These are phyloP conservation scores for Taurulus bubalis DNA, from an alignment of 2,113 vertebrate genomes.

Conservation along the genomic window DNA sequence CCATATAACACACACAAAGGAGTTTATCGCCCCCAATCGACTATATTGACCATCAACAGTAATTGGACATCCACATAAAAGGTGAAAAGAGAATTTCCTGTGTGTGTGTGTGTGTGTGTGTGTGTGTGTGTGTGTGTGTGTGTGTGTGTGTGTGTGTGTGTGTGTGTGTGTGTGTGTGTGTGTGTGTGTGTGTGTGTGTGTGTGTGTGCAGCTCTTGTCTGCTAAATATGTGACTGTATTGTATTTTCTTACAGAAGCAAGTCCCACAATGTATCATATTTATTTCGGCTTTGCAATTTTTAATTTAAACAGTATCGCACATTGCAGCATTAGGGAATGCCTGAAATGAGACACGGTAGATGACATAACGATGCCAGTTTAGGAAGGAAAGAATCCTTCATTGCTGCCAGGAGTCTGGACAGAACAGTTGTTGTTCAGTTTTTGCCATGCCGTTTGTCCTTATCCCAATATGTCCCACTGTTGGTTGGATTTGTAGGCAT, in stretches of 20 bases:
- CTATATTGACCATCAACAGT: background rate
- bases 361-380: slow-evolving; percentile 58
- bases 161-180: background rate
- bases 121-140: background rate
- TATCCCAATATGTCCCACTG: slow-evolving; percentile 69
- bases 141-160: background rate
- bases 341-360: slow-evolving; percentile 42
- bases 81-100: background rate
- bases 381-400: slow-evolving; percentile 60
- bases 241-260: background rate
- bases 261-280: background rate
- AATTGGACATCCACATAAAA: background rate
- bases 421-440: slow-evolving; percentile 67
- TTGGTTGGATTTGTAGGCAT: slow-evolving; percentile 56
- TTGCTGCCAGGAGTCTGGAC: slow-evolving; percentile 67
- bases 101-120: background rate
- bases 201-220: background rate
- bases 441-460: slow-evolving; percentile 60
- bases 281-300: background rate
- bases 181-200: background rate
- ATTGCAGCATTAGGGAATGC: slow-evolving; percentile 27
- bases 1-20: background rate
- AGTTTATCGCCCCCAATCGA: background rate
- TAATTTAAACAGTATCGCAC: slow-evolving; percentile 22
- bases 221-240: background rate